Evolutionary conservation across 2,797 vertebrate species (phyloP).

Genomic region (Cuniculus paca): DNA sequence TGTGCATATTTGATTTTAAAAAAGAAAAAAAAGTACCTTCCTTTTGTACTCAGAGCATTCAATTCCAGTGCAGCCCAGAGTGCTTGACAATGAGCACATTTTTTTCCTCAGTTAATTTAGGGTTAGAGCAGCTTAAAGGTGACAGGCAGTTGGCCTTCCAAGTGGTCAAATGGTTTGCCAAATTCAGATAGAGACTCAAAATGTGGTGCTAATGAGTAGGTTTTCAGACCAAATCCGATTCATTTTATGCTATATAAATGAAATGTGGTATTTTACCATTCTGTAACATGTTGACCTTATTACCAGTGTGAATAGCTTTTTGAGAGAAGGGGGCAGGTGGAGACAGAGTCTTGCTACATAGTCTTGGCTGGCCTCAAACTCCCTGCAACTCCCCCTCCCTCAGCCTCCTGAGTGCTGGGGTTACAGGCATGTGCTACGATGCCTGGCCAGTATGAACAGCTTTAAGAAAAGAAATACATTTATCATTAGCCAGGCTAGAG

Average conservation of each 20-base stretch:
- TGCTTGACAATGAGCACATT: not conserved
- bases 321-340: not conserved
- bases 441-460: not conserved
- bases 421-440: not conserved
- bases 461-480: not conserved
- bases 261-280: not conserved
- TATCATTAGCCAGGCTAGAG: not conserved
- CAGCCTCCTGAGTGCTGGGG: not conserved
- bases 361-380: not conserved
- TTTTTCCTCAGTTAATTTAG: not conserved
- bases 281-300: constrained; percentile 22
- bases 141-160: not conserved
- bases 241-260: not conserved
- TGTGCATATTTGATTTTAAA: not conserved
- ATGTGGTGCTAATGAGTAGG: not conserved
- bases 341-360: not conserved
- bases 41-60: not conserved
- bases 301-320: not conserved
- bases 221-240: not conserved
- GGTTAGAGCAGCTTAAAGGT: not conserved
- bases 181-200: constrained; percentile 5
- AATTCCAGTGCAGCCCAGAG: not conserved
- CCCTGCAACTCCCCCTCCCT: not conserved
- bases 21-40: not conserved
- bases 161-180: not conserved